Conservation (phyloP, 1,140 invertebrate genomes). For the Pachypeltis micranthus region DNA sequence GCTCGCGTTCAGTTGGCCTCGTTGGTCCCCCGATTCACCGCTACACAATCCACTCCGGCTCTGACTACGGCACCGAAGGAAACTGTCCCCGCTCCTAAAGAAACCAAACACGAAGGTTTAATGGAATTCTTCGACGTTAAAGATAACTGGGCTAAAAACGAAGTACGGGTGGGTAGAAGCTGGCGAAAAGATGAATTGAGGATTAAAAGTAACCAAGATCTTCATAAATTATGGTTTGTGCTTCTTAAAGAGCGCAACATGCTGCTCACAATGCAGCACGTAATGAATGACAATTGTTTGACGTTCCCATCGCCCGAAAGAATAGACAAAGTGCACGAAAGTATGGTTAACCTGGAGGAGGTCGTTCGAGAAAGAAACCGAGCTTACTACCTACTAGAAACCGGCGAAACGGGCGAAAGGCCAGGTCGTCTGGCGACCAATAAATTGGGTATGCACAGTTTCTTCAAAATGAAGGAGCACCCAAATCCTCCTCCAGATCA, state of each 20-base stretch:
- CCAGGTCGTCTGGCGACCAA: constrained; percentile 45
- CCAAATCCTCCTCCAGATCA: constrained; percentile 6
- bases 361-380: constrained; percentile 86
- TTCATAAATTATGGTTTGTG: constrained; percentile 95
- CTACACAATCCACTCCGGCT: neutral
- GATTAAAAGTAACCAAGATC: constrained; percentile 88
- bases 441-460: constrained; percentile 39
- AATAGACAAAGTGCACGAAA: constrained; percentile 85
- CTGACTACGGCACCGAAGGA: neutral
- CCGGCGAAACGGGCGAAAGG: constrained; percentile 68
- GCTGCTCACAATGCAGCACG: constrained; percentile 90
- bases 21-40: neutral
- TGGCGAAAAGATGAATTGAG: constrained; percentile 87
- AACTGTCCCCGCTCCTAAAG: neutral
- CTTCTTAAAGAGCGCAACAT: constrained; percentile 94
- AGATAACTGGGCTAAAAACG: constrained; percentile 69
- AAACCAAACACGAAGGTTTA: constrained; percentile 30
- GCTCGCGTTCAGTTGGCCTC: neutral
- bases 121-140: constrained; percentile 90
- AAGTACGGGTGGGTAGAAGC: constrained; percentile 70
- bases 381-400: constrained; percentile 84
- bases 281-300: constrained; percentile 51
- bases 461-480: constrained; percentile 18
- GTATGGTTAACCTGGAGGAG: constrained; percentile 87
- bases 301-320: constrained; percentile 91